Evolutionary conservation across 2,113 vertebrate species (phyloP), one percentile per base, ranked within the genome.

Genomic region (Calidris pygmaea): DNA sequence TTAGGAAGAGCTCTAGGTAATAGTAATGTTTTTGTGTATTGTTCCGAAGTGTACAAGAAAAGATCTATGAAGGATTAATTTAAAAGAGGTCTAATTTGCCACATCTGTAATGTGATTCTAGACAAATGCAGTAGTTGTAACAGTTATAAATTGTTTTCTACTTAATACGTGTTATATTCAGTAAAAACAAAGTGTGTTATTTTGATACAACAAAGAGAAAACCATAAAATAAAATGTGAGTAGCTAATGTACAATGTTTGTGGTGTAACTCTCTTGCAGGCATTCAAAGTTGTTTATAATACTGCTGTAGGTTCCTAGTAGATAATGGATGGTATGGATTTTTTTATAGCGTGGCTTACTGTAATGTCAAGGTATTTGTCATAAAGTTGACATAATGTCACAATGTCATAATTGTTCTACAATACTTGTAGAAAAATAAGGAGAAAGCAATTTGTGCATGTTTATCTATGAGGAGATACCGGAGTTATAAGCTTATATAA

Each of bases 391-490:
- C n/a, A n/a, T n/a, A n/a, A n/a, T n/a, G n/a, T n/a, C n/a, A n/a
- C n/a, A n/a, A n/a, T n/a, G n/a, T n/a, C n/a, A n/a, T n/a, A n/a
- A n/a, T n/a, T n/a, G n/a, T n/a, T n/a, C n/a, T n/a, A n/a, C n/a
- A 80, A 60, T 21, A 16, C 35, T 30, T 60, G 17, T 6, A 39
- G 30, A 43, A 62, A 74, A 70, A 24, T 19, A 15, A 67, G n/a
- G n/a, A 74, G 30, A 58, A 78, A 82, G 15, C n/a, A 68, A 85
- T 91, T 93, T 87, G 43, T 74, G 27, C 66, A 62, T 77, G 43
- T 86, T 93, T 87, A 67, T 62, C 30, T n/a, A 18, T 34, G 65
- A 92, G 53, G 83, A 17, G 73, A 59, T 58, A 60, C 17, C 15
- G n/a, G 23, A 39, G 22, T 34, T 37, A 34, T 22, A 16, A n/a